Evolutionary conservation across 1,140 invertebrate genomes (phyloP), one percentile per base, ranked within the genome.

Genomic region (Trichonephila clavipes): DNA sequence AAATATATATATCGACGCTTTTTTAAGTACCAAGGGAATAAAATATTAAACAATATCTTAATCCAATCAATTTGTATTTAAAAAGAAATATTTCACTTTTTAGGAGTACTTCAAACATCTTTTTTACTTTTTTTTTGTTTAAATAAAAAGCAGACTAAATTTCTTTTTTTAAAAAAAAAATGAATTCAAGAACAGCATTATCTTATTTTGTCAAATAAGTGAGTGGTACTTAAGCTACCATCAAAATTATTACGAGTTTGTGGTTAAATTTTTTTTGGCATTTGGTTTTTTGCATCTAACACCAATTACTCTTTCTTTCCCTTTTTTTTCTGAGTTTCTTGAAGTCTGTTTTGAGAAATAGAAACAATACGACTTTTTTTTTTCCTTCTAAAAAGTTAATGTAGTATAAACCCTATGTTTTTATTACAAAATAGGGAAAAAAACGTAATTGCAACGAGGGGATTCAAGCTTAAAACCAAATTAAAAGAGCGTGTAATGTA

Each of bases 401-500:
- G 34, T 34, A 40, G 72, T 77, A 34, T 77, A 18, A 18, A 18
- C 5, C 34, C 34, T 10, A 14, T 16, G 69, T 77, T 77, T 34
- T 40, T 77, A 18, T 28, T 40, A 14, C 18, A 51, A 51, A 51
- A 12, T 1, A 51, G 51, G 10, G 10, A 51, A 51, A 18, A 28
- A 40, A 40, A 77, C 28, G 34, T 77, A 77, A 77, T 77, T 77
- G 72, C 14, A 34, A 40, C 18, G 34, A 19, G 62, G 28, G 28
- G 28, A 77, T 16, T 40, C 28, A 40, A 77, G 28, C 72, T 77
- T 77, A 77, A 77, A 40, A 77, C 72, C 72, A 77, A 77, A 77
- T 77, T 77, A 77, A 77, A 77, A 77, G 72, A 40, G 28, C 28
- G 72, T 40, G 72, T 19, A 40, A 77, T 77, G 28, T 16, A 77